A percentile compares a stretch with the other conserved stretches of the same genome.
Evolutionary conservation across 2,888 invertebrate genomes (phyloP).

Genomic region (Ptychoptera albimana): DNA sequence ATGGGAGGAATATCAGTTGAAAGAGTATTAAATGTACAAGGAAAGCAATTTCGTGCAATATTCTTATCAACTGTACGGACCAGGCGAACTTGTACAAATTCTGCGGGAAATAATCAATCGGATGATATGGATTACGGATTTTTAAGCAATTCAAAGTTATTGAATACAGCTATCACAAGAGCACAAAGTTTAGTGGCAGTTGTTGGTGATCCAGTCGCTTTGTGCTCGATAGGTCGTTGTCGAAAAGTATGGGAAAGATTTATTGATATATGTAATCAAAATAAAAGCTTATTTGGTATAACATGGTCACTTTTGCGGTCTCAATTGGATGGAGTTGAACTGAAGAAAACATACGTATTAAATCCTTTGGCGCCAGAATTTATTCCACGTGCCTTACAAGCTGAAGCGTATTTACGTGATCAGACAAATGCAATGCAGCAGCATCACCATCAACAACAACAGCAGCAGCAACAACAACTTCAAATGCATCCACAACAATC

Average conservation of each 20-base stretch:
- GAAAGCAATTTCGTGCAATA: slow-evolving; percentile 71
- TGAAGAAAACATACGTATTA: slow-evolving; percentile 58
- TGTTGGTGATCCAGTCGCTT: slow-evolving; percentile 68
- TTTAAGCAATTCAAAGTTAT: slow-evolving; percentile 60
- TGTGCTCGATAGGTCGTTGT: slow-evolving; percentile 66
- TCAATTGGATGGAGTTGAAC: slow-evolving; percentile 55
- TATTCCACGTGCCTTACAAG: slow-evolving; percentile 43
- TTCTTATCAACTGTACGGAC: slow-evolving; percentile 62
- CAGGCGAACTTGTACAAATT: slow-evolving; percentile 47
- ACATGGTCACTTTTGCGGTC: slow-evolving; percentile 50
- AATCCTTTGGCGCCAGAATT: slow-evolving; percentile 72
- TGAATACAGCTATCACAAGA: slow-evolving; percentile 69
- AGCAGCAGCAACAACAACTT: slow-evolving; percentile 13
- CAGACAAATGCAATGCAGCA: slow-evolving; percentile 13
- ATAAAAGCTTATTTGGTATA: slow-evolving; percentile 54
- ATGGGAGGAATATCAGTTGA: slow-evolving; percentile 66
- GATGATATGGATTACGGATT: slow-evolving; percentile 63
- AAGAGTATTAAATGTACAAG: slow-evolving; percentile 69
- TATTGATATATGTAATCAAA: slow-evolving; percentile 52
- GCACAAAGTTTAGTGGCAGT: slow-evolving; percentile 71
- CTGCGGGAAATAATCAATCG: slow-evolving; percentile 19
- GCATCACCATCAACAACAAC: slow-evolving; percentile 10
- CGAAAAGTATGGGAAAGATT: slow-evolving; percentile 68
- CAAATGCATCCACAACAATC: slow-evolving; percentile 2
- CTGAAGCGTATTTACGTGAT: slow-evolving; percentile 31